These are phyloP conservation scores for Leptinotarsa peninsularis DNA, from an alignment of 2,888 invertebrate genomes.

Conservation along the genomic window DNA sequence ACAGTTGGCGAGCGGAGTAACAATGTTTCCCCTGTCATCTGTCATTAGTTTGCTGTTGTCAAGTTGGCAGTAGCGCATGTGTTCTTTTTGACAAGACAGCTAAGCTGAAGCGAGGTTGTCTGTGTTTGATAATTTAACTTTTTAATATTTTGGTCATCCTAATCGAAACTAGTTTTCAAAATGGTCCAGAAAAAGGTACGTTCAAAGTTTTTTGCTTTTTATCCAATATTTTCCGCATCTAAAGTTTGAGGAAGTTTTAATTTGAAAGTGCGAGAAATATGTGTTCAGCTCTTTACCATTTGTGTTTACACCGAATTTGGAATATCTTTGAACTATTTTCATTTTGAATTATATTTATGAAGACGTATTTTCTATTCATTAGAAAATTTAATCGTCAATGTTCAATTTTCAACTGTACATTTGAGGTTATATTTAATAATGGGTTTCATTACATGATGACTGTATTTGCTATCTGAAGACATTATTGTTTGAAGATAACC, in stretches of 20 bases:
- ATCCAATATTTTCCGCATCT: constrained; percentile 23
- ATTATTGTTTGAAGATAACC: constrained; percentile 51
- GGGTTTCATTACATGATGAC: constrained; percentile 31
- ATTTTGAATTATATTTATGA: not conserved
- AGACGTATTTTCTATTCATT: not conserved
- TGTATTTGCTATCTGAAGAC: constrained; percentile 62
- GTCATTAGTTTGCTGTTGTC: too few relatives aligned
- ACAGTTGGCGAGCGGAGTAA: too few relatives aligned
- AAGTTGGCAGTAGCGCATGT: constrained; percentile 8
- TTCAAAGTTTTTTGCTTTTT: constrained; percentile 18
- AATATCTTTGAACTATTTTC: not conserved
- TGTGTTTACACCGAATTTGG: constrained; percentile 19
- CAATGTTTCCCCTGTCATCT: too few relatives aligned
- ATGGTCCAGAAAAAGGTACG: constrained; percentile 63
- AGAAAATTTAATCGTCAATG: not conserved
- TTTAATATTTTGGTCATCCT: constrained; percentile 50
- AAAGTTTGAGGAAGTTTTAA: constrained; percentile 9
- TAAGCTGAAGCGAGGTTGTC: constrained; percentile 31
- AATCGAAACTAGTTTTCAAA: constrained; percentile 42
- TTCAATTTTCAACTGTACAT: not conserved
- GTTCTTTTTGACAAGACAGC: constrained; percentile 40
- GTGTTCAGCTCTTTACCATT: not conserved
- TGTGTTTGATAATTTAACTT: constrained; percentile 35
- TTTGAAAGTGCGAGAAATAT: not conserved
- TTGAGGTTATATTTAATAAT: constrained; percentile 19